Base-by-base conservation (phyloP, 2,797 vertebrate species). In the Cyprinodon diabolis region DNA sequence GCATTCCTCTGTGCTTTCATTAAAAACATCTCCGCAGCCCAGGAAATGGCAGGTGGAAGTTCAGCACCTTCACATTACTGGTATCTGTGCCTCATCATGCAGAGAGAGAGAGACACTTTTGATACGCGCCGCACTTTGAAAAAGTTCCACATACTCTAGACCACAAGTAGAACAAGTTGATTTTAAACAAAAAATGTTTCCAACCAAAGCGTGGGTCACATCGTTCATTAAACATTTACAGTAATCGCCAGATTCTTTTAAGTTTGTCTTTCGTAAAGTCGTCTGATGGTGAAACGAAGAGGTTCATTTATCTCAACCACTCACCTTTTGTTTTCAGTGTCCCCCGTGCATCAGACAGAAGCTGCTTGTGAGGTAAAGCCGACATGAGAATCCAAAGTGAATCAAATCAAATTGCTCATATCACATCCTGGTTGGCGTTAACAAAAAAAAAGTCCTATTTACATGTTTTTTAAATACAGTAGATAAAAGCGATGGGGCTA, bases 41-140 rank as follows among this genome's bases (percentile, higher is more conserved):
- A 83, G 82, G 79, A 88, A 87, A 78, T 72, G 70, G 69, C 85
- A 86, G 87, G 87, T 87, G 84, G 89, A 87, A 71, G 76, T 83
- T 80, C 74, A 70, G 82, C 79, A 83, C 66, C 14, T 49, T 77
- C 60, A 70, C 56, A 30, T 72, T 55, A 74, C 72, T 75, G 67
- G 82, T 87, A 83, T 89, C 89, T 86, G 83, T 35, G 70, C 77
- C 66, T 66, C 80, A 81, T 86, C 84, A 55, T 58, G 48, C 71
- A 45, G 40, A 43, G 40, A 43, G 43, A 51, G 57, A 78, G 11
- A 48, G 51, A 70, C 54, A 47, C 8, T 63, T 45, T 57, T 65
- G 49, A 84, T 81, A 79, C 67, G 68, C 68, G 75, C 74, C 72
- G 81, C 83, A 75, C 77, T 72, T 69, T 84, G 69, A 43, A 69